Conservation (phyloP, 2,113 vertebrate species). For the Shinisaurus crocodilurus region DNA sequence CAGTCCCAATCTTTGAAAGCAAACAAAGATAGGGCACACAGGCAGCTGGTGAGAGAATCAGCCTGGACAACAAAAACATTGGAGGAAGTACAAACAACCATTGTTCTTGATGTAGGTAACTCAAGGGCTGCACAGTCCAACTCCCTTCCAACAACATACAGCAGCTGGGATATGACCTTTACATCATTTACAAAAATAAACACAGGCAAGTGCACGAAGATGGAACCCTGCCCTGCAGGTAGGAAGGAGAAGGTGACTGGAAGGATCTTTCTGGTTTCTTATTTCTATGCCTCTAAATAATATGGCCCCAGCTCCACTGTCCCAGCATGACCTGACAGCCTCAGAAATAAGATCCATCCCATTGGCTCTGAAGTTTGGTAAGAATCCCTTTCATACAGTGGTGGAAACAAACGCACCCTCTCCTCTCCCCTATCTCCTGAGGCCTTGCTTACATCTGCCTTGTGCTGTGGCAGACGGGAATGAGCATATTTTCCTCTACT, state of each 20-base stretch:
- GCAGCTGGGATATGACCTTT: not conserved
- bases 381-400: not conserved
- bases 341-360: slow-evolving; percentile 16
- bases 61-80: not conserved
- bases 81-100: not conserved
- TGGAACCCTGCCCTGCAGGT: not conserved
- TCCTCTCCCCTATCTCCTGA: no score
- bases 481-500: not conserved
- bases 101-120: not conserved
- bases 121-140: not conserved
- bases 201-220: not conserved
- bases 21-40: not conserved
- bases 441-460: no score
- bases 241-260: not conserved
- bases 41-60: not conserved
- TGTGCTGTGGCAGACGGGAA: not conserved
- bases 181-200: not conserved
- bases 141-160: not conserved
- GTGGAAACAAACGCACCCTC: not conserved
- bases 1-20: not conserved
- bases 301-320: rapidly evolving
- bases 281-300: slow-evolving; percentile 1
- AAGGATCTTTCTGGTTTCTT: not conserved
- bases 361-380: not conserved
- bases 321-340: not conserved